Conservation (phyloP, 2,888 invertebrate genomes). For the Oscheius myriophilus region DNA sequence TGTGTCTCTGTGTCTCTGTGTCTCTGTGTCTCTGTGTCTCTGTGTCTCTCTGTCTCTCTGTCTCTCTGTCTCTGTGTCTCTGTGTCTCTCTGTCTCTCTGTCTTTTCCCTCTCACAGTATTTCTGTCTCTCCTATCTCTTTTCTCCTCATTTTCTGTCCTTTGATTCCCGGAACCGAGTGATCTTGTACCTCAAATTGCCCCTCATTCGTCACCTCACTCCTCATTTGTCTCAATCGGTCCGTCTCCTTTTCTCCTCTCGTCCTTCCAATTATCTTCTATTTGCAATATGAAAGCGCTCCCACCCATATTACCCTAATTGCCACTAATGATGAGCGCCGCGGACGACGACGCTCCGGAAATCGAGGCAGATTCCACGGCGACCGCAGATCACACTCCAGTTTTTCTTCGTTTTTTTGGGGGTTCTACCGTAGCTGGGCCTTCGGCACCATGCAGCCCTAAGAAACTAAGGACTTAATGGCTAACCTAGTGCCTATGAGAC, state of each 20-base stretch:
- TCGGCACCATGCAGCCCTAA: no score
- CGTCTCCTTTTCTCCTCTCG: not conserved
- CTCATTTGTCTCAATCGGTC: no score
- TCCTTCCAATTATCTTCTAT: conserved; percentile 15
- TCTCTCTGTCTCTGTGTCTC: not conserved
- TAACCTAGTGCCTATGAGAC: no score
- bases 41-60: not conserved
- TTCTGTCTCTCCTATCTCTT: no score
- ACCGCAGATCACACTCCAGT: no score
- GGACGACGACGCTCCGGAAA: conserved; percentile 1
- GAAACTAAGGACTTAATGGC: no score
- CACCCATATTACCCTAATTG: conserved; percentile 29
- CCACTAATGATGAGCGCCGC: conserved; percentile 20
- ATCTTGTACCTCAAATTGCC: not conserved
- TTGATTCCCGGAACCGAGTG: not conserved
- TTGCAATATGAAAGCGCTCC: conserved; percentile 20
- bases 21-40: conserved; percentile 19
- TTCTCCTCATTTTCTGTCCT: no score
- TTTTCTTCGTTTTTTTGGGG: no score
- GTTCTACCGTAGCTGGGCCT: no score
- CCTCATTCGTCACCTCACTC: no score
- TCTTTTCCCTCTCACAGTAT: no score
- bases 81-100: no score
- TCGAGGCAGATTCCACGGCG: not conserved
- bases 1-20: not conserved